Conservation (phyloP, 2,113 vertebrate species). For the Catharus minimus region DNA sequence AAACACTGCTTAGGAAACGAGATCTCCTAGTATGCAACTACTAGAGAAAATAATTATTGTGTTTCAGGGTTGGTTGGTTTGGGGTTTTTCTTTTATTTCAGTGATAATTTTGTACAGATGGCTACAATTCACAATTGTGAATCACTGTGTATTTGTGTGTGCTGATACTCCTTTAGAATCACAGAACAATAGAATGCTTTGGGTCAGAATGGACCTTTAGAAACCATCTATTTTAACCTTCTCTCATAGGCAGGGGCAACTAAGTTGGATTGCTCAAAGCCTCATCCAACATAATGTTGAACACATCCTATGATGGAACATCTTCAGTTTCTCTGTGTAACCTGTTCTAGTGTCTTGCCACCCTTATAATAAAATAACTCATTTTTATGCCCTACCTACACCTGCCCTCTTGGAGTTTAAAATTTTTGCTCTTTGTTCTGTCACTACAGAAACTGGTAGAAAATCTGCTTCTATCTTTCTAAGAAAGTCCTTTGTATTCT, state of each 20-base stretch:
- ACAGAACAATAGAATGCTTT: fast-evolving
- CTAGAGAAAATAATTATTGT: not conserved
- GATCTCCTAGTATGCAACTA: not conserved
- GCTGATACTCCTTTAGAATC: not conserved
- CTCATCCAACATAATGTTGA: not conserved
- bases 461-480: not conserved
- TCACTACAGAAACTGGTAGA: not conserved
- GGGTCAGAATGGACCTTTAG: not conserved
- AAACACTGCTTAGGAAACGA: not conserved
- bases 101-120: not conserved
- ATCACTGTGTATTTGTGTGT: not conserved
- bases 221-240: not conserved
- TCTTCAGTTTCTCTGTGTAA: not conserved
- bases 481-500: not conserved
- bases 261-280: not conserved
- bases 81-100: not conserved
- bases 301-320: fast-evolving
- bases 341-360: not conserved
- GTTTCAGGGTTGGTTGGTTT: not conserved
- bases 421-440: not conserved
- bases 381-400: not conserved
- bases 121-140: not conserved
- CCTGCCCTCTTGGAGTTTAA: not conserved
- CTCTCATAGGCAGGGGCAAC: not conserved
- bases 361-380: fast-evolving